A percentile compares a stretch with the other conserved stretches of the same genome.
phyloP scores from a whole-genome alignment of 2,113 vertebrate genomes.

The Phyllostomus hastatus region DNA sequence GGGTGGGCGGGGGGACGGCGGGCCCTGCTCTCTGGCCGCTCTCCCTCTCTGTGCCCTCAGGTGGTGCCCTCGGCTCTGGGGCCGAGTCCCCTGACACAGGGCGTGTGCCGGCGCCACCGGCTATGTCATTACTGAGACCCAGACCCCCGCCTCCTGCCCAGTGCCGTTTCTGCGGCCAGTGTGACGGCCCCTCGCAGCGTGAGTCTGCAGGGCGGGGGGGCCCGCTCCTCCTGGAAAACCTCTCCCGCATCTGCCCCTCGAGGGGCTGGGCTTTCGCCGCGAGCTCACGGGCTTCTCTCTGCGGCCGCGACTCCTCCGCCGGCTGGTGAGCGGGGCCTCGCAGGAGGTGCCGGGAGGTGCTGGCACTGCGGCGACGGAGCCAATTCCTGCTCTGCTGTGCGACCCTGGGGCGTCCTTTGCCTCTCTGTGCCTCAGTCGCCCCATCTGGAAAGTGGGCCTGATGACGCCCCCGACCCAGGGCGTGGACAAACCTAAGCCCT shows the following conservation, averaged over 20 bases:
- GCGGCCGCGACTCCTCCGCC: not conserved
- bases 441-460: not conserved
- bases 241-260: not conserved
- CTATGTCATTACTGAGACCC: not conserved
- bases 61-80: fast-evolving
- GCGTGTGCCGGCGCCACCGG: fast-evolving
- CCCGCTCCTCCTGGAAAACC: not conserved
- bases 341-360: fast-evolving
- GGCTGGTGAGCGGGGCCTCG: fast-evolving
- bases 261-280: not conserved
- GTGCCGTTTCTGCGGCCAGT: not conserved
- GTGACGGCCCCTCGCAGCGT: not conserved
- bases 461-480: too few species aligned
- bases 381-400: not conserved
- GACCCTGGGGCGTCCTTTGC: not conserved
- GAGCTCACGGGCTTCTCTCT: not conserved
- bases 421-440: not conserved
- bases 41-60: not conserved
- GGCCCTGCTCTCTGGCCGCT: not conserved
- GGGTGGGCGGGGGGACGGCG: not conserved
- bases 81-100: not conserved
- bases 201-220: fast-evolving
- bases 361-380: fast-evolving
- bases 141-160: not conserved
- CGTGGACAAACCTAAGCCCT: not conserved